Percentiles rank a stretch among this genome's conserved stretches.
phyloP scores from a whole-genome alignment of 2,888 invertebrate species.

The Patella ulyssiponensis region DNA sequence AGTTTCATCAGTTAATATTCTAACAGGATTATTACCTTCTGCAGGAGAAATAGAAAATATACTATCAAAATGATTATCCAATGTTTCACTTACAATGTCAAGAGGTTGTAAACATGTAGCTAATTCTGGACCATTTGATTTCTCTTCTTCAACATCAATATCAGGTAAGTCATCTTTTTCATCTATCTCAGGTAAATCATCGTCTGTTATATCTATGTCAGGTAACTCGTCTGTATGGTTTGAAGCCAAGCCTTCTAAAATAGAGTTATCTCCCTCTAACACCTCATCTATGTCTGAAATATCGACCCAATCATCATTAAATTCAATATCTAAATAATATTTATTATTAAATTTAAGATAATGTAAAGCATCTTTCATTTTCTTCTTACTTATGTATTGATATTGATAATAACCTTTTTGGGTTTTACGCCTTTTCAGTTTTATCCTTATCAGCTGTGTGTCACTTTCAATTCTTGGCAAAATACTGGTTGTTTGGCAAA shows the following conservation, averaged over 20 bases:
- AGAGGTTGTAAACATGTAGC: conserved; percentile 35
- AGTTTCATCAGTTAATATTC: conserved; percentile 22
- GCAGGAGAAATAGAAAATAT: conserved; percentile 33
- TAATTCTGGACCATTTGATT: background rate
- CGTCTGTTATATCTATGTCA: background rate
- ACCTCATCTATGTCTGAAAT: background rate
- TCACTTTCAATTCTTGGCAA: conserved; percentile 3
- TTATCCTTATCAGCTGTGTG: background rate
- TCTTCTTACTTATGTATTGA: background rate
- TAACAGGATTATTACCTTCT: conserved; percentile 31
- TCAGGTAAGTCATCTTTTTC: background rate
- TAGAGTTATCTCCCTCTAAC: background rate
- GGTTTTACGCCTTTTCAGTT: background rate
- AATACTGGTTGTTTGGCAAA: background rate
- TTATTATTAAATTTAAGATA: conserved; percentile 10
- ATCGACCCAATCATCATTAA: conserved; percentile 3
- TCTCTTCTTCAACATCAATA: background rate
- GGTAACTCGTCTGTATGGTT: background rate
- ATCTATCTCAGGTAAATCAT: background rate
- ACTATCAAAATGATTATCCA: conserved; percentile 26
- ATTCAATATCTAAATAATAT: conserved; percentile 8
- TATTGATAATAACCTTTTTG: background rate
- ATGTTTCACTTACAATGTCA: conserved; percentile 28
- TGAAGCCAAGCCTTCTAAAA: background rate
- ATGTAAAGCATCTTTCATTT: background rate